Percentiles rank a stretch among this genome's conserved stretches.
These are phyloP conservation scores for Bombus superbus DNA, from an alignment of 1,140 invertebrate species.

Conservation along the genomic window DNA sequence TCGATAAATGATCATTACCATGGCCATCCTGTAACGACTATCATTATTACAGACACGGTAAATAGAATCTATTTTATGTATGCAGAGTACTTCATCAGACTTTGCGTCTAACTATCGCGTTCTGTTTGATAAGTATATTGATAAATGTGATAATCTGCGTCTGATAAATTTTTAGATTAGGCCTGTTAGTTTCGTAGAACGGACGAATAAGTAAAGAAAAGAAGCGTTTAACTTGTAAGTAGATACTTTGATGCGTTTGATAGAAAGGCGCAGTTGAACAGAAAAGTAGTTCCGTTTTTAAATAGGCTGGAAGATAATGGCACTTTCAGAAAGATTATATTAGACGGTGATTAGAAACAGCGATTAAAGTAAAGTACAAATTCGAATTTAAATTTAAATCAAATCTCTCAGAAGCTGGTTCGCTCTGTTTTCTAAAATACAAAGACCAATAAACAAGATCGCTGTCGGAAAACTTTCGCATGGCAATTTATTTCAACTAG, in stretches of 20 bases:
- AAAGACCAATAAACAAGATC: background rate
- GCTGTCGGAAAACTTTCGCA: background rate
- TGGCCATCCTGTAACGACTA: background rate
- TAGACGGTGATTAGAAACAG: background rate
- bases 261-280: background rate
- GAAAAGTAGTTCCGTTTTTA: background rate
- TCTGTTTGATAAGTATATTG: background rate
- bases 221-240: background rate
- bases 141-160: background rate
- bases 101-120: too few relatives aligned
- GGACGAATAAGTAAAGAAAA: background rate
- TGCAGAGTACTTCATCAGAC: too few relatives aligned
- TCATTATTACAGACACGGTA: background rate
- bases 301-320: background rate
- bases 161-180: background rate
- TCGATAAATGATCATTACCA: conserved; percentile 7
- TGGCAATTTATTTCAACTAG: background rate
- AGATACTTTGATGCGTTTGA: background rate
- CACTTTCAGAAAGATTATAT: background rate
- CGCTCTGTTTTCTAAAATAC: background rate
- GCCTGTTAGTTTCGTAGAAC: background rate
- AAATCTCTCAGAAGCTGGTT: background rate
- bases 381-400: background rate
- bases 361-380: background rate
- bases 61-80: background rate